Percentiles rank a stretch among this genome's conserved stretches.
phyloP scores from a whole-genome alignment of 2,888 invertebrate species.

The Gisinianus flammeolus region DNA sequence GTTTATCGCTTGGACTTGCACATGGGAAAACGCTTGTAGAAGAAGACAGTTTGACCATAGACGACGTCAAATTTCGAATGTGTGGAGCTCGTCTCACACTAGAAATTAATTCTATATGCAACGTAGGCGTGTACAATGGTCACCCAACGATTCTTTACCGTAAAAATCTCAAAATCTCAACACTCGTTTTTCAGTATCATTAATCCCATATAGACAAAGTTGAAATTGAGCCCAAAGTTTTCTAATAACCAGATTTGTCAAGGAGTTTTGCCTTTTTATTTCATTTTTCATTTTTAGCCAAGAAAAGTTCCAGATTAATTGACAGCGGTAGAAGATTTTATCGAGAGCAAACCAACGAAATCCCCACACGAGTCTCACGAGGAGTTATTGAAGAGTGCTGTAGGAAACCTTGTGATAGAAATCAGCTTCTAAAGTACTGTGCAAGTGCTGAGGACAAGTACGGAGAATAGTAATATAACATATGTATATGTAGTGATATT shows the following conservation, averaged over 20 bases:
- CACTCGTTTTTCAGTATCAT: too few species aligned
- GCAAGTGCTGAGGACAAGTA: not conserved
- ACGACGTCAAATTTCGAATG: constrained; percentile 4
- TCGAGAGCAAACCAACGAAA: not conserved
- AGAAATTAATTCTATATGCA: constrained; percentile 28
- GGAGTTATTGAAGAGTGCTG: constrained; percentile 36
- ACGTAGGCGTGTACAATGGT: constrained; percentile 12
- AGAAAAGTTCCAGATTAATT: not conserved
- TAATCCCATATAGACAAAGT: too few species aligned
- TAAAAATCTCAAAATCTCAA: not conserved
- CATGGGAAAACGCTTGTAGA: too few species aligned
- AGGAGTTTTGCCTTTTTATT: too few species aligned
- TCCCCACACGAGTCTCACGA: constrained; percentile 13
- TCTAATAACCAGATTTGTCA: too few species aligned
- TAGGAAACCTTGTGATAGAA: constrained; percentile 21
- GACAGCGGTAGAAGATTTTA: not conserved
- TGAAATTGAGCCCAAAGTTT: too few species aligned
- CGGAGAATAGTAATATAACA: not conserved
- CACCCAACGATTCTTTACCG: not conserved
- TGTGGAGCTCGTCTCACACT: constrained; percentile 21
- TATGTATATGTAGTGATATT: not conserved
- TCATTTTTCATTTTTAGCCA: not conserved
- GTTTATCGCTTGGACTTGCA: too few species aligned
- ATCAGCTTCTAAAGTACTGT: constrained; percentile 30
- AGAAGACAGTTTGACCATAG: too few species aligned